These are phyloP conservation scores for Sitobion miscanthi DNA, from an alignment of 1,140 invertebrate genomes.

Conservation along the genomic window DNA sequence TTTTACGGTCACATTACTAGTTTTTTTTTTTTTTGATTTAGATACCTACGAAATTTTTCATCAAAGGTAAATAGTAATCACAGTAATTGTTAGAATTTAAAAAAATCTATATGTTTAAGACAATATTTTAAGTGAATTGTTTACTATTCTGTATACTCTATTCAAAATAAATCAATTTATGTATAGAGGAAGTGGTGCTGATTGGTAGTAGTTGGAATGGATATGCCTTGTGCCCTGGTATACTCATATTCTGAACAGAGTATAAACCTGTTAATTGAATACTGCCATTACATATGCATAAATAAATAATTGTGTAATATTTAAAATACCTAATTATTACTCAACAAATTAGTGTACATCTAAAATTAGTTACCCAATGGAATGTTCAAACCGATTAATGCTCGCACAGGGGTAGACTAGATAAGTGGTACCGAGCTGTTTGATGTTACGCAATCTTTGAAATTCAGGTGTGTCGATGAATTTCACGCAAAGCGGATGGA, in stretches of 20 bases:
- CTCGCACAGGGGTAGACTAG: slow-evolving; percentile 68
- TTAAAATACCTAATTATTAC: background rate
- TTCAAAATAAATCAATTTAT: background rate
- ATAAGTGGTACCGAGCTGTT: slow-evolving; percentile 67
- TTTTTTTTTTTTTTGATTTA: background rate
- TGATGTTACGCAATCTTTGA: slow-evolving; percentile 68
- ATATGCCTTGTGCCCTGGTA: background rate
- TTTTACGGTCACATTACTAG: background rate
- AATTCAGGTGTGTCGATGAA: slow-evolving; percentile 73
- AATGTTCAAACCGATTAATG: slow-evolving; percentile 71
- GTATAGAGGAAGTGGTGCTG: background rate
- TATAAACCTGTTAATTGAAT: background rate
- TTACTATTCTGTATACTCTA: background rate
- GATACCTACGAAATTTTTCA: background rate
- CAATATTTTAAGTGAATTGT: background rate
- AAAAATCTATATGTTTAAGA: background rate
- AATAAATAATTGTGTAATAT: background rate
- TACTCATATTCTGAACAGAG: background rate
- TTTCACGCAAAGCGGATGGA: slow-evolving; percentile 64
- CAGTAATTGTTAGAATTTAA: background rate
- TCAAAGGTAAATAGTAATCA: background rate
- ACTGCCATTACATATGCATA: background rate
- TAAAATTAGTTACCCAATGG: slow-evolving; percentile 65
- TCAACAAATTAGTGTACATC: background rate
- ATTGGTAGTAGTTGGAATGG: background rate